Conservation (phyloP, 2,888 invertebrate species). For the Melinopterus prodromus region DNA sequence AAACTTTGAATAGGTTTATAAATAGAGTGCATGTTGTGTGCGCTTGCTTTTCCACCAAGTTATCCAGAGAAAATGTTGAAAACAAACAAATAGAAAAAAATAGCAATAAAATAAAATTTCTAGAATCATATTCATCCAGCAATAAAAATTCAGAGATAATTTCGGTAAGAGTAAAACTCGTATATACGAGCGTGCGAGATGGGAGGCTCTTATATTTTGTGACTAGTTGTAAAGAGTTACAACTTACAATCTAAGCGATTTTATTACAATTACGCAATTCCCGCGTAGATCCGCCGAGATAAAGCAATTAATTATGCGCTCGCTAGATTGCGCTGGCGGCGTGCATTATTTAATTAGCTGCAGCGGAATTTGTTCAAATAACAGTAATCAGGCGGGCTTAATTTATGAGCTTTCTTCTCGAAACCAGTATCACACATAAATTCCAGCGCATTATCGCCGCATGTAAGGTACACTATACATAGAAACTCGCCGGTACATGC, state of each 20-base stretch:
- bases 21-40: too few relatives aligned
- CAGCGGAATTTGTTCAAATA: conserved; percentile 15
- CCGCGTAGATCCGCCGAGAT: background rate
- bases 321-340: background rate
- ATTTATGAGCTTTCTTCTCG: conserved; percentile 33
- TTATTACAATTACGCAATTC: background rate
- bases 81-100: too few relatives aligned
- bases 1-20: too few relatives aligned
- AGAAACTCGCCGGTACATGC: conserved; percentile 19
- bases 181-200: too few relatives aligned
- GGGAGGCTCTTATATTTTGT: too few relatives aligned
- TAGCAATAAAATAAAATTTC: too few relatives aligned
- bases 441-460: conserved; percentile 32
- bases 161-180: too few relatives aligned
- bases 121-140: too few relatives aligned
- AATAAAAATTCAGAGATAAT: too few relatives aligned
- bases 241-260: background rate
- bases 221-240: background rate
- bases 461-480: conserved; percentile 15
- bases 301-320: background rate
- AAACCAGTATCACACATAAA: conserved; percentile 37
- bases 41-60: too few relatives aligned
- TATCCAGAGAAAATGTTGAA: too few relatives aligned
- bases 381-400: conserved; percentile 21
- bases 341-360: background rate